A percentile compares a stretch with the other conserved stretches of the same genome.
phyloP scores from a whole-genome alignment of 2,888 invertebrate species.

The Synergus gifuensis region DNA sequence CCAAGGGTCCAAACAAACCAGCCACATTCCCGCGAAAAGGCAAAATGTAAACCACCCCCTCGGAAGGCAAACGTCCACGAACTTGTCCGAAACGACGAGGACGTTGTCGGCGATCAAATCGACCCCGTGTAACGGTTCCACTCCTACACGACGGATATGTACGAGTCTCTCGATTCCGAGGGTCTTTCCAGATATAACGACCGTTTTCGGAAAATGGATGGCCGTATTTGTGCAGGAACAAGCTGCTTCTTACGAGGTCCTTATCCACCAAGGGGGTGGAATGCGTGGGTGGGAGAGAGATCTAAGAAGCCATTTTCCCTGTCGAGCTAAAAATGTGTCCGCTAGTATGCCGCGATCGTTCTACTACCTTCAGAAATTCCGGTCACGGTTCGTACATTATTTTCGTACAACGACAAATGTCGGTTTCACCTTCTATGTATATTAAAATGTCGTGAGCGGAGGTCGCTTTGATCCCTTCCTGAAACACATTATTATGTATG shows the following conservation, averaged over 20 bases:
- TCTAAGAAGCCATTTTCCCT: constrained; percentile 35
- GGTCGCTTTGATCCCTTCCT: background rate
- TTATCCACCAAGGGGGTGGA: constrained; percentile 20
- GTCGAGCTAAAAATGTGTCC: constrained; percentile 34
- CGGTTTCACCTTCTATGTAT: constrained; percentile 37
- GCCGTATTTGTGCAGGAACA: constrained; percentile 36
- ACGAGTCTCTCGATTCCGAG: constrained; percentile 35
- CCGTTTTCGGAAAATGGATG: constrained; percentile 44
- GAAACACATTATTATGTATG: constrained; percentile 20
- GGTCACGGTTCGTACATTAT: constrained; percentile 33
- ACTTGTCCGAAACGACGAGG: constrained; percentile 42
- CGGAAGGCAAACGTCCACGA: constrained; percentile 47
- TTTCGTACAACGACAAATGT: constrained; percentile 34
- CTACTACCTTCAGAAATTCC: constrained; percentile 10
- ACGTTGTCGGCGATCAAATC: constrained; percentile 32
- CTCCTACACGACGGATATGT: constrained; percentile 16
- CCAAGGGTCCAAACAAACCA: constrained; percentile 72
- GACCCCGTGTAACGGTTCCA: background rate
- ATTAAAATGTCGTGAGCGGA: constrained; percentile 20
- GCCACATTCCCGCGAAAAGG: constrained; percentile 57
- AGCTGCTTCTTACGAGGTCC: constrained; percentile 38
- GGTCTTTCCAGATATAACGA: constrained; percentile 36
- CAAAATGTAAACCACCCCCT: constrained; percentile 54
- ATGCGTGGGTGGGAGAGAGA: background rate
- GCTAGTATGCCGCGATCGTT: constrained; percentile 26